phyloP scores from a whole-genome alignment of 2,888 invertebrate species.

The Drosophila meridiana region DNA sequence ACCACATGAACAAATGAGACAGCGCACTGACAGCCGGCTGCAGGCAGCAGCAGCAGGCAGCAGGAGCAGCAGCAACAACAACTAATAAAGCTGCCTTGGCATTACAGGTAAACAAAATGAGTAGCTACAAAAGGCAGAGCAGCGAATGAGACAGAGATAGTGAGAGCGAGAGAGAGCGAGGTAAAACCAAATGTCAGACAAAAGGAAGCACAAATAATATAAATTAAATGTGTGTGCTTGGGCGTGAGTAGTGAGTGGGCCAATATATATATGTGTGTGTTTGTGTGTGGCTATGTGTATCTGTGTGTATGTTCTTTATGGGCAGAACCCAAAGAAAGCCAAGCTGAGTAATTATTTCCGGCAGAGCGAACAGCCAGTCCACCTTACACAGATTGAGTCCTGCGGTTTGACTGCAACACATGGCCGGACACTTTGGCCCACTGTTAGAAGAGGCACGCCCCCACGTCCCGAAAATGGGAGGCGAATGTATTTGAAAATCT shows the following conservation, averaged over 20 bases:
- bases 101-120: conserved; percentile 70
- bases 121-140: conserved; percentile 30
- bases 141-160: neutral
- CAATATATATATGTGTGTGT: conserved; percentile 8
- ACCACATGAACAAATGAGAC: conserved; percentile 62
- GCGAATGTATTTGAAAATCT: conserved; percentile 58
- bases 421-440: conserved; percentile 77
- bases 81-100: conserved; percentile 68
- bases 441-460: neutral
- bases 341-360: conserved; percentile 80
- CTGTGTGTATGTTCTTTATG: conserved; percentile 3
- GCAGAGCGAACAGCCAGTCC: conserved; percentile 52
- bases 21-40: conserved; percentile 50
- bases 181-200: conserved; percentile 59
- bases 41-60: conserved; percentile 20
- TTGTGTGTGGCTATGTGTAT: neutral
- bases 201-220: conserved; percentile 80
- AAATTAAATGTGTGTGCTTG: conserved; percentile 69
- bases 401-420: conserved; percentile 79
- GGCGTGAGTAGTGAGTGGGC: conserved; percentile 19
- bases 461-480: neutral
- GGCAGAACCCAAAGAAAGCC: conserved; percentile 54
- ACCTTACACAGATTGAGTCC: conserved; percentile 46
- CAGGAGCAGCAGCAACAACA: conserved; percentile 21
- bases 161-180: conserved; percentile 2